Percentiles rank a stretch among this genome's conserved stretches.
Conservation (phyloP, 2,888 invertebrate species). For the Ecdyonurus torrentis region DNA sequence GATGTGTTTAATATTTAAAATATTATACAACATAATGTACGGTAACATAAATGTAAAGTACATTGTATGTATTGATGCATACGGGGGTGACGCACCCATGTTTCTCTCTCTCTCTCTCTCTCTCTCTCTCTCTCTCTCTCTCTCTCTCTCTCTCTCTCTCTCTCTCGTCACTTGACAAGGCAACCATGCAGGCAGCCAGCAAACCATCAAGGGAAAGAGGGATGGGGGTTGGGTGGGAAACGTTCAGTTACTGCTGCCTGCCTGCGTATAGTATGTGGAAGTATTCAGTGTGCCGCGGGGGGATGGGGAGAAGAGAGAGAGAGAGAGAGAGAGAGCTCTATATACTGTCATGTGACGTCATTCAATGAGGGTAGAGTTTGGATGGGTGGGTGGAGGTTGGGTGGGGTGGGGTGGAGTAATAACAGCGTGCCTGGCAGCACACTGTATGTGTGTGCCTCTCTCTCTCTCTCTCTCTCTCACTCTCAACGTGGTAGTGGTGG, state of each 20-base stretch:
- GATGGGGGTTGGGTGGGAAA: neutral
- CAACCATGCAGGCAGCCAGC: neutral
- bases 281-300: neutral
- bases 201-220: neutral
- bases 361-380: neutral
- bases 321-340: neutral
- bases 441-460: neutral
- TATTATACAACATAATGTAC: too few relatives aligned
- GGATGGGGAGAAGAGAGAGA: neutral
- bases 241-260: constrained; percentile 3
- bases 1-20: too few relatives aligned
- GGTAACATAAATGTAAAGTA: too few relatives aligned
- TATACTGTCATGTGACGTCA: neutral
- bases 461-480: too few relatives aligned
- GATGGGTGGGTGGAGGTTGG: neutral
- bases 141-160: neutral
- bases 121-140: neutral
- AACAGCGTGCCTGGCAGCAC: constrained; percentile 1
- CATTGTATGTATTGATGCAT: neutral
- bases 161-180: neutral
- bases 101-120: neutral
- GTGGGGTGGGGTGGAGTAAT: neutral
- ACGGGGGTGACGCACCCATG: neutral
- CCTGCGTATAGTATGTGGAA: neutral
- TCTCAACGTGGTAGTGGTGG: neutral